Evolutionary conservation across 2,888 invertebrate species (phyloP), one percentile per base, ranked within the genome.

Genomic region (Minunthozetes semirufus): DNA sequence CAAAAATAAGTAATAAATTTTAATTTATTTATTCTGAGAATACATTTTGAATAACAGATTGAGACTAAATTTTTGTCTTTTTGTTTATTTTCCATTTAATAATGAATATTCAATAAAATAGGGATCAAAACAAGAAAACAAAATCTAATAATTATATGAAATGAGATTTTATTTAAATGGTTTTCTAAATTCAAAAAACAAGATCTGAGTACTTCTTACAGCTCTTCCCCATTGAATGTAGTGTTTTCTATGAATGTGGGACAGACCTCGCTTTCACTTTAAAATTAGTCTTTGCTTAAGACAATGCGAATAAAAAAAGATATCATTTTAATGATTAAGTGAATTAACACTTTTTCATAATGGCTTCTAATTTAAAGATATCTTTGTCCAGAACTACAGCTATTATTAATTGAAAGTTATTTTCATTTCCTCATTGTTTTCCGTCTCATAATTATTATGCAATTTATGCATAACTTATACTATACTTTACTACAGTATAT

Each of bases 371-470:
- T 48, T 70, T 46, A 42, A 15, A 66, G 38, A 29, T 15, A 38
- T 42, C 61, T 73, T 66, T 66, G 33, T 66, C 63, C 63, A 66
- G 19, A 66, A 33, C 38, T 66, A n/a, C 33, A 66, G 63, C 19
- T 22, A 66, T 66, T 66, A 66, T 66, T 9, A 9, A 66, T n/a
- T 33, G 38, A 66, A 66, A 66, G 63, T 66, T 38, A 66, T 66
- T 66, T 33, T 66, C 63, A 66, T 66, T 66, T 66, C 63, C 63
- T 66, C 38, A 66, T 66, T 66, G 63, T 66, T 19, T 66, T 9
- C 63, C 9, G 4, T 19, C 3, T 27, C 19, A 27, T 66, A 59
- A 66, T 66, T 66, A 38, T n/a, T 66, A 38, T n/a, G n/a, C 2
- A 66, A 2, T 66, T 38, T 66, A 19, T 66, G 63, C 63, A 66